These are phyloP conservation scores for Eurystomus gularis DNA, from an alignment of 2,113 vertebrate genomes.

Conservation along the genomic window DNA sequence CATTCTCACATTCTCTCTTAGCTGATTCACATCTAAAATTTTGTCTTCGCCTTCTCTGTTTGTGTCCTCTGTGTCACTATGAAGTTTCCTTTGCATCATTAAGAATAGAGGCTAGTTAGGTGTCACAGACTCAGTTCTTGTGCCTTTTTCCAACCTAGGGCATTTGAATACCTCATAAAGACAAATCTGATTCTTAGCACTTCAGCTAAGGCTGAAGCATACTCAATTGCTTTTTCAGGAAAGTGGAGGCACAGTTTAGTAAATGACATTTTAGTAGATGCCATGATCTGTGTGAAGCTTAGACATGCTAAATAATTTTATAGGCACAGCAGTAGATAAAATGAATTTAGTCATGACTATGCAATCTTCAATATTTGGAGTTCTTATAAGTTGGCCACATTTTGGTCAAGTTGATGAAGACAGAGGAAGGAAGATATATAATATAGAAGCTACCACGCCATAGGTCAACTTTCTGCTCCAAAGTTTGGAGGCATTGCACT, in stretches of 20 bases:
- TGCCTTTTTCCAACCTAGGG: background rate
- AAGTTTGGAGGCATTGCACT: background rate
- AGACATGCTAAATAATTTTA: background rate
- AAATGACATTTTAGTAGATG: background rate
- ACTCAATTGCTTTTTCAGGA: background rate
- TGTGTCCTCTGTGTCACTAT: background rate
- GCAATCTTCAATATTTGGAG: background rate
- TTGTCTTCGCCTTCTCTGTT: background rate
- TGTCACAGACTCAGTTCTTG: background rate
- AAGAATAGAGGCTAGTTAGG: background rate
- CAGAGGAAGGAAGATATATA: background rate
- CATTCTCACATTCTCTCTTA: background rate
- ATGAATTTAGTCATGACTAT: background rate
- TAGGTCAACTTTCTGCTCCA: background rate
- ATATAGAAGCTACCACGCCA: background rate
- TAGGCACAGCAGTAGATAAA: background rate
- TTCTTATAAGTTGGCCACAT: background rate
- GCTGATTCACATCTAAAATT: background rate
- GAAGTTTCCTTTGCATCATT: background rate
- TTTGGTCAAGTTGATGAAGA: background rate
- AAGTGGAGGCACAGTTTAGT: background rate
- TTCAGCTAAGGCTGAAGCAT: background rate
- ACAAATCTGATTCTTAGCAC: background rate
- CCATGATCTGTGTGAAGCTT: background rate
- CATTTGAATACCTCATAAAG: background rate